Percentiles rank a stretch among this genome's conserved stretches.
These are phyloP conservation scores for Anthoscopus minutus DNA, from an alignment of 2,113 vertebrate species.

Conservation along the genomic window DNA sequence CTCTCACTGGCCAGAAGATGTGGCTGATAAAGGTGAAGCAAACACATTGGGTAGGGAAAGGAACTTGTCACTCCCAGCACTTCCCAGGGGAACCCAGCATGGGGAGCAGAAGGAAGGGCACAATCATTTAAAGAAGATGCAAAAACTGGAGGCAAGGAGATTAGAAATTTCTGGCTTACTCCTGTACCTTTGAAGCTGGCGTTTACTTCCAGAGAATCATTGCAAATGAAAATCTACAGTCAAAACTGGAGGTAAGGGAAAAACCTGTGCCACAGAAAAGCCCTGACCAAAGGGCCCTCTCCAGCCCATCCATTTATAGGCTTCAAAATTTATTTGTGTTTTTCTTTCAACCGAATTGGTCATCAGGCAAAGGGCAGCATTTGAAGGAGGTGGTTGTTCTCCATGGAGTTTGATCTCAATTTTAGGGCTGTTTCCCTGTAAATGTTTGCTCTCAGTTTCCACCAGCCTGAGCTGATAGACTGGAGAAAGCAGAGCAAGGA, in stretches of 20 bases:
- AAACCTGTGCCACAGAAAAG: neutral
- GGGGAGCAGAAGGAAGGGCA: neutral
- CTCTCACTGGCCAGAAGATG: accelerated
- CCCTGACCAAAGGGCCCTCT: neutral
- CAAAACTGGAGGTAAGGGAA: neutral
- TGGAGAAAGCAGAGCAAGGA: neutral
- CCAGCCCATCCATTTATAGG: neutral
- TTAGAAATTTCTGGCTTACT: neutral
- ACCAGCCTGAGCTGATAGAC: neutral
- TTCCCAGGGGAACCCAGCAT: neutral
- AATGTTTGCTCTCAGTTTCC: neutral
- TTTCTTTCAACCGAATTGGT: neutral
- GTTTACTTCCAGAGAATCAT: neutral
- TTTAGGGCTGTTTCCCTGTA: neutral
- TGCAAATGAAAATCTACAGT: neutral
- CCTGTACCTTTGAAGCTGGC: neutral
- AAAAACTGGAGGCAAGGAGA: neutral
- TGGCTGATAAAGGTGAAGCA: neutral
- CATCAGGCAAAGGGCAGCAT: neutral
- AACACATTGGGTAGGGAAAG: accelerated
- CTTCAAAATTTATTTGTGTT: neutral
- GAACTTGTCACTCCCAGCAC: neutral
- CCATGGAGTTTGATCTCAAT: neutral
- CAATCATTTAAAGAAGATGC: neutral
- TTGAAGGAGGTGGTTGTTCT: neutral